Base-by-base conservation (phyloP, 2,888 invertebrate species). In the Eupithecia dodoneata region DNA sequence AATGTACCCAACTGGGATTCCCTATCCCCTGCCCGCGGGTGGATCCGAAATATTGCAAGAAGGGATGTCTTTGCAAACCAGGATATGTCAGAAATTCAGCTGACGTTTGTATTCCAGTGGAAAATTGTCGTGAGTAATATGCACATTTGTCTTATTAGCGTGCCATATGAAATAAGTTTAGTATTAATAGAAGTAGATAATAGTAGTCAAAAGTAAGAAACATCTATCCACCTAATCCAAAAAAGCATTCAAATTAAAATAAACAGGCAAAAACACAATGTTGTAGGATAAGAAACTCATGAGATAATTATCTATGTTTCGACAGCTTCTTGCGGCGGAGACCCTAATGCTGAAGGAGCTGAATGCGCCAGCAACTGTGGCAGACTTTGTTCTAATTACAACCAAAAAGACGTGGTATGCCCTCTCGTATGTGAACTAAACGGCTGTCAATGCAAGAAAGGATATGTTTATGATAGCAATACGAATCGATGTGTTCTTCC, bases 91-190 rank as follows among this genome's bases (percentile, higher is more conserved):
- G 84, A 52, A 79, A 81, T 30, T 4, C 75, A 0, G 76, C 84
- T 4, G 86, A 85, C 1, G 75, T 66, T 18, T 88, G 88, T 74
- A 83, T 88, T 52, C 85, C 84, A 0, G 66, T 66, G n/a, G 55
- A 78, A 9, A 42, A 85, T 71, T 88, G 87, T 71, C 85, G 85
- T 85, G 79, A 84, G 84, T 79, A 76, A 13, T 9, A 42, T 59
- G 6, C 30, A 30, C 30, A 30, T 30, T 30, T 30, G 30, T 30
- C 30, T 30, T 30, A 30, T 30, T 30, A 30, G 30, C 30, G 30
- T 30, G 30, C 30, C 30, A 30, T 30, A 30, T 30, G 30, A 30
- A 1, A 30, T 30, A 30, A 30, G 30, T 30, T 30, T 30, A 30
- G 30, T 30, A 30, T 30, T 30, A 30, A 30, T 30, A 30, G 30